Evolutionary conservation across 2,888 invertebrate genomes (phyloP), one percentile per base, ranked within the genome.

Genomic region (Drosophila emarginata): DNA sequence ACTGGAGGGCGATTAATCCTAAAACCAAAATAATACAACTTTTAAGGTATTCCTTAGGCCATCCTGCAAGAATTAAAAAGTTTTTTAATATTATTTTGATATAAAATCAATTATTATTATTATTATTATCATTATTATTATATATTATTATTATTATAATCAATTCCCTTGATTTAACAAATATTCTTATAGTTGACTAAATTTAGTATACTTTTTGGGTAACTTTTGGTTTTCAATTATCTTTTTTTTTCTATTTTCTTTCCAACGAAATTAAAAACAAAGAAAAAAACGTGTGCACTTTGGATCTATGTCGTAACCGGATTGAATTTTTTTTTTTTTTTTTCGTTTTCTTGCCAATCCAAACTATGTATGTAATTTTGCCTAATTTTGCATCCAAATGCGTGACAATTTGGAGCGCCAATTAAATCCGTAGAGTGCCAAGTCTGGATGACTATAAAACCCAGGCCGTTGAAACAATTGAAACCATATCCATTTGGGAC

Each of bases 311-410:
- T 69, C 14, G 79, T 11, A 76, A 79, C 37, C 23, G 26, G 11
- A 51, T 36, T 69, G 63, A 72, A 67, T 63, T 54, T n/a, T 6
- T 54, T n/a, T 6, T 23, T 18, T 57, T 36, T 40, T n/a, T 52
- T 65, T 66, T 45, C 45, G 21, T 45, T 45, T 21, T 21, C 45
- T 45, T 45, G 45, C 45, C 21, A 45, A 32, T 1, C n/a, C 45
- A 52, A 21, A 11, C 67, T 67, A 57, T 56, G 67, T 67, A 57
- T 56, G 67, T 51, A 80, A 87, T 84, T 72, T 73, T 70, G 39
- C 45, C 61, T 79, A 73, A 76, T 74, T 77, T 64, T 28, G 63
- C 57, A 53, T 56, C 67, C 76, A 85, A 79, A 72, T 78, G 61
- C 60, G 69, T 79, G 72, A 62, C 66, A 65, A 70, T 67, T 61